Percentiles rank a stretch among this genome's conserved stretches.
These are phyloP conservation scores for Speoplatyrhinus poulsoni DNA, from an alignment of 2,113 vertebrate species.

Conservation along the genomic window DNA sequence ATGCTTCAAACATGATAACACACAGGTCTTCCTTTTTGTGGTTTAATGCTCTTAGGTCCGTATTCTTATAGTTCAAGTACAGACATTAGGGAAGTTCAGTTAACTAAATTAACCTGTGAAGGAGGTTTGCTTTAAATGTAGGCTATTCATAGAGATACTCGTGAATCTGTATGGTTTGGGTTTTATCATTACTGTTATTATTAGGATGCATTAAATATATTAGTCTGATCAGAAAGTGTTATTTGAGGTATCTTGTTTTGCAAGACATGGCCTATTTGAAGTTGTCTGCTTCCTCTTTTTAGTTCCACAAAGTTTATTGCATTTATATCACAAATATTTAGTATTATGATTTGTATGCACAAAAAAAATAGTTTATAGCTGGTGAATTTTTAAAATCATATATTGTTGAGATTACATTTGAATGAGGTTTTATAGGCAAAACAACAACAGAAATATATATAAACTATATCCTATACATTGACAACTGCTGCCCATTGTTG, in stretches of 20 bases:
- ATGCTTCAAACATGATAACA: conserved; percentile 81
- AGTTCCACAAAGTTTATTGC: conserved; percentile 23
- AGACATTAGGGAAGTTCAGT: too few species aligned
- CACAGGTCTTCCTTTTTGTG: conserved; percentile 22
- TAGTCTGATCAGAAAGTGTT: too few species aligned
- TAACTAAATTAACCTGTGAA: too few species aligned
- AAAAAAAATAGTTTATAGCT: neutral
- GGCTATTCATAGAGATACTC: too few species aligned
- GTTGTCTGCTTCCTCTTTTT: conserved; percentile 6
- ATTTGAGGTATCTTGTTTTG: neutral
- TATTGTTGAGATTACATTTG: neutral
- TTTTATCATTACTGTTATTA: too few species aligned
- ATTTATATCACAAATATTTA: neutral
- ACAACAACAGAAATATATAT: neutral
- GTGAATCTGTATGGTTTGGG: too few species aligned
- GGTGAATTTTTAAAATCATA: too few species aligned
- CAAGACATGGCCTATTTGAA: conserved; percentile 10
- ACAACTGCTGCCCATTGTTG: too few species aligned
- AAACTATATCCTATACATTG: neutral
- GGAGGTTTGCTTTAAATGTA: too few species aligned
- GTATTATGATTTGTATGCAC: neutral
- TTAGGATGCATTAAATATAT: too few species aligned
- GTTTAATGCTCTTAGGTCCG: neutral
- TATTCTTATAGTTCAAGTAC: too few species aligned
- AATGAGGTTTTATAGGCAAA: neutral